Evolutionary conservation across 2,113 vertebrate genomes (phyloP).

Genomic region (Pelecanus crispus): DNA sequence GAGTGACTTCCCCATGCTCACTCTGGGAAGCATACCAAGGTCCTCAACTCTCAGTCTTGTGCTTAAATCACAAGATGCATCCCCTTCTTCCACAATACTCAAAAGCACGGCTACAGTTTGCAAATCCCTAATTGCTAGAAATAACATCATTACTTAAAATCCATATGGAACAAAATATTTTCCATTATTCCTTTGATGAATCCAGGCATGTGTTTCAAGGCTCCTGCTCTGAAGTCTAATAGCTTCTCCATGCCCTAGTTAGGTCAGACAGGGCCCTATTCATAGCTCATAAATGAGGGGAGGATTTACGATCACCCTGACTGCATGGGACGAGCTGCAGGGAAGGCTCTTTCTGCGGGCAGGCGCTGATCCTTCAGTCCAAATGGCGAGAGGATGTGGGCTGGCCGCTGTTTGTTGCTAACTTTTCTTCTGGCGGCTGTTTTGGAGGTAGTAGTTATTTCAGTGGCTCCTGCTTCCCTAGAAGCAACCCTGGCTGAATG

Average conservation of each 20-base stretch:
- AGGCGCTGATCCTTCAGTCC: neutral
- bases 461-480: neutral
- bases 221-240: slow-evolving; percentile 50
- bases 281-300: slow-evolving; percentile 29
- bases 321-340: slow-evolving; percentile 36
- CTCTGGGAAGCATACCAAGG: neutral
- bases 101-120: neutral
- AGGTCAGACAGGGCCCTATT: slow-evolving; percentile 63
- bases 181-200: slow-evolving; percentile 60
- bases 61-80: neutral
- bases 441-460: neutral
- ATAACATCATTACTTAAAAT: slow-evolving; percentile 28
- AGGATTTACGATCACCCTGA: slow-evolving; percentile 45
- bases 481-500: neutral
- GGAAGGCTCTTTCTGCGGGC: slow-evolving; percentile 28
- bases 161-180: slow-evolving; percentile 28
- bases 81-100: neutral
- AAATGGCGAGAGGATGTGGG: slow-evolving; percentile 24
- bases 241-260: slow-evolving; percentile 60
- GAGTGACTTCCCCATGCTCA: neutral
- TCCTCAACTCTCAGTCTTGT: neutral
- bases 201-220: slow-evolving; percentile 42
- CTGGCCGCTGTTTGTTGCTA: neutral
- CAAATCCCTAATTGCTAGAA: slow-evolving; percentile 36
- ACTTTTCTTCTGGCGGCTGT: slow-evolving; percentile 15